Evolutionary conservation across 2,888 invertebrate genomes (phyloP).

Genomic region (Neoaliturus tenellus): DNA sequence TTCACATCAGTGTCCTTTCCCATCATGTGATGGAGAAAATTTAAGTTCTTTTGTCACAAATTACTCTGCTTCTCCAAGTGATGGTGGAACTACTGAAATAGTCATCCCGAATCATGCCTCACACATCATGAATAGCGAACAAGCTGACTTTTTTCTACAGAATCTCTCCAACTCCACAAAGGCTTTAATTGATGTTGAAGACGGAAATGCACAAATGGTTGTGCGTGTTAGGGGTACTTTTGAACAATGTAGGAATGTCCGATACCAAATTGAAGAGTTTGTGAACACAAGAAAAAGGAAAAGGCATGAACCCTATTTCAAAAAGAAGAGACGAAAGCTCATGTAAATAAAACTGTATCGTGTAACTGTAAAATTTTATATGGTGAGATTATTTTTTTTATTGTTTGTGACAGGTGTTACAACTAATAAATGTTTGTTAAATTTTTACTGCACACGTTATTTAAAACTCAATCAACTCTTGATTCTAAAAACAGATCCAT

Average conservation of each 20-base stretch:
- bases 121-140: not conserved
- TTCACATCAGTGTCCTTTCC: constrained; percentile 29
- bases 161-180: constrained; percentile 13
- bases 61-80: constrained; percentile 1
- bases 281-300: constrained; percentile 35
- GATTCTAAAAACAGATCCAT: no score
- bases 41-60: constrained; percentile 31
- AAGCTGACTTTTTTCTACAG: not conserved
- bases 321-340: constrained; percentile 21
- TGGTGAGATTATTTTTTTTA: not conserved
- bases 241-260: constrained; percentile 10
- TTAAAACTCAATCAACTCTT: no score
- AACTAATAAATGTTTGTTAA: not conserved
- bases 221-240: constrained; percentile 12
- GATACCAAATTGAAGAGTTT: not conserved
- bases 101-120: not conserved
- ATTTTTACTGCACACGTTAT: not conserved
- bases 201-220: not conserved
- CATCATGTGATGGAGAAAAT: not conserved
- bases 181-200: not conserved
- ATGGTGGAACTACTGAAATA: constrained; percentile 19
- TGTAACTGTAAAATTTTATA: not conserved
- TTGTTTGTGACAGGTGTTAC: not conserved
- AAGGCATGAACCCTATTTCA: not conserved
- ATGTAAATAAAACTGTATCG: not conserved